phyloP scores from a whole-genome alignment of 1,140 invertebrate species.

The Drosophila tani region DNA sequence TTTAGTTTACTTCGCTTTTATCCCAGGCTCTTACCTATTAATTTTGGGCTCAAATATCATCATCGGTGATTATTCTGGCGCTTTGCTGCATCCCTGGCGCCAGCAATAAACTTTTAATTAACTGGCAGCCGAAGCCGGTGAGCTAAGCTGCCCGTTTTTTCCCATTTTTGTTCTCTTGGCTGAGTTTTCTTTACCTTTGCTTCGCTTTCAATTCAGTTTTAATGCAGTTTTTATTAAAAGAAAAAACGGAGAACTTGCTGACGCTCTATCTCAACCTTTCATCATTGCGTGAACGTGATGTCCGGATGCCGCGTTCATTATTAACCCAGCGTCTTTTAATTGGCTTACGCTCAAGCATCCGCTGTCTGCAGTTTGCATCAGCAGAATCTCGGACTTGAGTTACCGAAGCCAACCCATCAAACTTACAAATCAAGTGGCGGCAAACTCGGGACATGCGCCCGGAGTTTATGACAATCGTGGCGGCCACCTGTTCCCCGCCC shows the following conservation, averaged over 20 bases:
- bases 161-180: background rate
- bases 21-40: background rate
- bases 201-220: conserved; percentile 47
- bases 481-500: conserved; percentile 47
- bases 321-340: conserved; percentile 57
- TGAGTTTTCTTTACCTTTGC: conserved; percentile 29
- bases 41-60: conserved; percentile 3
- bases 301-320: conserved; percentile 38
- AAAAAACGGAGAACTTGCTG: conserved; percentile 22
- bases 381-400: conserved; percentile 21
- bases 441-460: conserved; percentile 54
- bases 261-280: conserved; percentile 16
- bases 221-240: conserved; percentile 59
- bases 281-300: conserved; percentile 51
- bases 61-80: conserved; percentile 11
- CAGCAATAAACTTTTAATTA: conserved; percentile 65
- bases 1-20: too few species aligned
- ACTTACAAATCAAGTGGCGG: conserved; percentile 68
- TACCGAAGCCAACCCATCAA: conserved; percentile 35
- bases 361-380: conserved; percentile 17
- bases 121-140: conserved; percentile 36
- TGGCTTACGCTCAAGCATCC: conserved; percentile 50
- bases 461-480: conserved; percentile 76
- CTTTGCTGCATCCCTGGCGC: conserved; percentile 32
- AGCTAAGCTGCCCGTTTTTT: conserved; percentile 21